Evolutionary conservation across 2,888 invertebrate species (phyloP), one percentile per base, ranked within the genome.

Genomic region (Lepidochitona cinerea): DNA sequence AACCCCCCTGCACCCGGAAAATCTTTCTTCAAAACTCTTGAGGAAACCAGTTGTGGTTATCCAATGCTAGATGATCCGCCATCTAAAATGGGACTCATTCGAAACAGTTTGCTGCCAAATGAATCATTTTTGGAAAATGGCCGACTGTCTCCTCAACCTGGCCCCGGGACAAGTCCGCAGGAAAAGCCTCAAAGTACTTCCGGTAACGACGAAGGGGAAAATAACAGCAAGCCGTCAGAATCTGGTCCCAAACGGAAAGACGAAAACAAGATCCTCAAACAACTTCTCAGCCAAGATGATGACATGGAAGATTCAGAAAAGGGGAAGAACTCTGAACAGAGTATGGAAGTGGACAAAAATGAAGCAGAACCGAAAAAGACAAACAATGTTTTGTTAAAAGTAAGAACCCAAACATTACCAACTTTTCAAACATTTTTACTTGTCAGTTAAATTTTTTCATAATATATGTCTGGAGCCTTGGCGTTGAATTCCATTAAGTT

Each of bases 231-330:
- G 4, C 29, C 59, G 1, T 14, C 18, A 29, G 26, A 59, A 29
- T 23, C 59, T 9, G 2, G 12, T 23, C n/a, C 7, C 7, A 18
- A 26, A 23, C 59, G 59, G 2, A 78, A 79, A 23, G 80, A 81
- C 49, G 79, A 79, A 41, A 87, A 88, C 77, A 70, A 81, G 36
- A 84, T 92, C 74, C 84, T 92, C 49, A 91, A 91, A 78, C 93
- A 92, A 75, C 89, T 95, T 87, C 91, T 95, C 79, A 94, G 94
- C 85, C 93, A 94, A 86, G 93, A 93, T 72, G 94, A 94, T 82
- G 93, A 93, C 66, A 93, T 93, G 68, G 92, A 59, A 86, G 92
- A 82, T 82, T 93, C 93, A 71, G 92, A 64, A 87, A 91, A 67
- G 71, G 9, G 54, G 66, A 0, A 65, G 65, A n/a, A 59, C 37